A percentile compares a stretch with the other conserved stretches of the same genome.
These are phyloP conservation scores for Sebastes schlegelii DNA, from an alignment of 2,113 vertebrate genomes.

Conservation along the genomic window DNA sequence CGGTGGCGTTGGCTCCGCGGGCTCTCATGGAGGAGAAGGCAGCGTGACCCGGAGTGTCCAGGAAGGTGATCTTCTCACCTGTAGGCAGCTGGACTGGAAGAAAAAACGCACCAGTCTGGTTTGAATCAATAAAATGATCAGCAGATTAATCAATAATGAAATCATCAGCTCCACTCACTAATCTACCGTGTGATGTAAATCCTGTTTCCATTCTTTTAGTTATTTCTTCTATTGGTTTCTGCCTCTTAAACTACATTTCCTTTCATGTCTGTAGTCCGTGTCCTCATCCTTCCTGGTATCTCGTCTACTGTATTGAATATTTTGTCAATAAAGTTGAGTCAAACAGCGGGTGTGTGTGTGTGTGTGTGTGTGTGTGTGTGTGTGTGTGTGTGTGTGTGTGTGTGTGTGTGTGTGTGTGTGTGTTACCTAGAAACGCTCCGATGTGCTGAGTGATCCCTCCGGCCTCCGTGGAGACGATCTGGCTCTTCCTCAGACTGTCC, in stretches of 20 bases:
- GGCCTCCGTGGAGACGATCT: constrained; percentile 87
- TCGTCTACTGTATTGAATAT: not conserved
- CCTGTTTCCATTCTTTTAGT: too few species aligned
- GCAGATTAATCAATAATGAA: too few species aligned
- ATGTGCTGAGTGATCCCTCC: constrained; percentile 81
- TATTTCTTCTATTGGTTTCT: too few species aligned
- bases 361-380: not conserved
- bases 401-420: not conserved
- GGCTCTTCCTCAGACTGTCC: constrained; percentile 92
- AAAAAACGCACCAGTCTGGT: not conserved
- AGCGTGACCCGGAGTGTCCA: constrained; percentile 97
- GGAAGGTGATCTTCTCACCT: constrained; percentile 96
- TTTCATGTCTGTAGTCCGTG: too few species aligned
- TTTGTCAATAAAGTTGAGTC: not conserved
- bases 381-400: not conserved
- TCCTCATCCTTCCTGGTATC: too few species aligned
- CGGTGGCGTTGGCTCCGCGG: constrained; percentile 91
- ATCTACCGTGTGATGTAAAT: too few species aligned
- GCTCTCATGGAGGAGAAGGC: constrained; percentile 96
- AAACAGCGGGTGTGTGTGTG: not conserved
- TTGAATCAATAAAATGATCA: too few species aligned
- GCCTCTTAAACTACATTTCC: too few species aligned
- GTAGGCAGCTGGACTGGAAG: constrained; percentile 90
- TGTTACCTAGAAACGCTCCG: constrained; percentile 71
- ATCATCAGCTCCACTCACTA: too few species aligned